These are phyloP conservation scores for Merops nubicus DNA, from an alignment of 2,113 vertebrate genomes.

Conservation along the genomic window DNA sequence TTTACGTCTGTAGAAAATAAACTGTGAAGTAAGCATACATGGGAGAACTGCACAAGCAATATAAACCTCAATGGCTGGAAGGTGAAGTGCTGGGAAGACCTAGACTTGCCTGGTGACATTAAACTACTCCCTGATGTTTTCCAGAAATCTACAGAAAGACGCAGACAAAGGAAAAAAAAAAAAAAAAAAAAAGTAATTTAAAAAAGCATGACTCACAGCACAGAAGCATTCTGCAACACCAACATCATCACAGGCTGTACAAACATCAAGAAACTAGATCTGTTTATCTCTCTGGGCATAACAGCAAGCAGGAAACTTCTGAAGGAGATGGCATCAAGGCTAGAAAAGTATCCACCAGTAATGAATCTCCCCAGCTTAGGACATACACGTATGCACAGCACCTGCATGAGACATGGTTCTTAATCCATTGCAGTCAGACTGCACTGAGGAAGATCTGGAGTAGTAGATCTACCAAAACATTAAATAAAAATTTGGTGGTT, in stretches of 20 bases:
- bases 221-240: background rate
- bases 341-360: background rate
- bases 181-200: background rate
- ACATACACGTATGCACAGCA: background rate
- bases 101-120: background rate
- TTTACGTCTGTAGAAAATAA: background rate
- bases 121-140: background rate
- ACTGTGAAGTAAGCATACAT: background rate
- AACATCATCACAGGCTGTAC: background rate
- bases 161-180: background rate
- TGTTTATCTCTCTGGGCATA: background rate
- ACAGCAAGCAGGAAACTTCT: background rate
- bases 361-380: fast-evolving
- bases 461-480: background rate
- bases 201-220: background rate
- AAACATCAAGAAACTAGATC: background rate
- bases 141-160: background rate
- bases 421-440: background rate
- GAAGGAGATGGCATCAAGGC: background rate
- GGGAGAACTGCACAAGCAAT: background rate
- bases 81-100: background rate
- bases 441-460: background rate
- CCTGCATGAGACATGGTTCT: background rate
- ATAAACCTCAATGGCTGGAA: background rate
- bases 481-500: background rate